phyloP scores from a whole-genome alignment of 2,797 vertebrate genomes.

The Phataginus tricuspis region DNA sequence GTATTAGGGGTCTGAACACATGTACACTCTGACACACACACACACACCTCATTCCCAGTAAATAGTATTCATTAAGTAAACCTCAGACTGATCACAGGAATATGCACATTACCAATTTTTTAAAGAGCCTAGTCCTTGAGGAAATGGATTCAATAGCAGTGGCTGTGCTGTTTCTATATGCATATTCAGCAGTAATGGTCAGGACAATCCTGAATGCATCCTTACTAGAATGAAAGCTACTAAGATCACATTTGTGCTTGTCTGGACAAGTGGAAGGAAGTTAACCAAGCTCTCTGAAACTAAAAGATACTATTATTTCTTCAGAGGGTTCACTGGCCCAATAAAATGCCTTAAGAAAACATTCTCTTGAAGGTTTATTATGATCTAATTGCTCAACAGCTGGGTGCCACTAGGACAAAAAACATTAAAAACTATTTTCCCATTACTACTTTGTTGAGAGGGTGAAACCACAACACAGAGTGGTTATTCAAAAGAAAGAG shows the following conservation, averaged over 20 bases:
- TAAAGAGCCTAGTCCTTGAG: not conserved
- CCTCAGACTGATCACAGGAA: not conserved
- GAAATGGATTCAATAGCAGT: constrained; percentile 23
- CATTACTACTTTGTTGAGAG: constrained; percentile 56
- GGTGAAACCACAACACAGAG: constrained; percentile 51
- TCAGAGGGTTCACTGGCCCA: constrained; percentile 71
- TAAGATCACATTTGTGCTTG: constrained; percentile 66
- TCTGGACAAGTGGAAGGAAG: constrained; percentile 73
- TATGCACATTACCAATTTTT: not conserved
- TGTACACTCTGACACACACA: not conserved
- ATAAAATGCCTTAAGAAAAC: constrained; percentile 75
- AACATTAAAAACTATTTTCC: constrained; percentile 65
- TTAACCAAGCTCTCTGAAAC: constrained; percentile 76
- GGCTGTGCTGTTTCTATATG: constrained; percentile 60
- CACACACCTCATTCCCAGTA: not conserved
- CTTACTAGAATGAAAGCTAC: constrained; percentile 78
- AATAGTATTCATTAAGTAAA: not conserved
- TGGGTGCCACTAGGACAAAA: constrained; percentile 70
- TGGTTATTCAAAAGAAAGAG: constrained; percentile 39
- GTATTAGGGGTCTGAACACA: not conserved
- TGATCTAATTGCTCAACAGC: constrained; percentile 74
- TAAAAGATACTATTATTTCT: constrained; percentile 78
- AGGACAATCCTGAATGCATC: constrained; percentile 76
- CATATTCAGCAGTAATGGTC: constrained; percentile 72
- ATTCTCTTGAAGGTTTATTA: constrained; percentile 71